A percentile compares a stretch with the other conserved stretches of the same genome.
phyloP scores from a whole-genome alignment of 1,140 invertebrate genomes.

The Cydia pomonella region DNA sequence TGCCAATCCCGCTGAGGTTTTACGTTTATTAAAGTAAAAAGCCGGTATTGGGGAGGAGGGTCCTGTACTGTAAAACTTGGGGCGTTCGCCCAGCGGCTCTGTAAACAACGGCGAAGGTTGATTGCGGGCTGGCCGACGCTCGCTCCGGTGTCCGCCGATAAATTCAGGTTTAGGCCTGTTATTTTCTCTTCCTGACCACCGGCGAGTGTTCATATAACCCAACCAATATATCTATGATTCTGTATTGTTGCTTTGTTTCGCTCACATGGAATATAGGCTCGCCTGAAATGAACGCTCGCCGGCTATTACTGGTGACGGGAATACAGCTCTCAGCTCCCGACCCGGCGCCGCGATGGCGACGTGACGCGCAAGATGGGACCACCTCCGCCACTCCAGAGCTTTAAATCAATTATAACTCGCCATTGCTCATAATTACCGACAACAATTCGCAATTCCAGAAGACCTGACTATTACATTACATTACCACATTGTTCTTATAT shows the following conservation, averaged over 20 bases:
- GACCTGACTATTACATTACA: slow-evolving; percentile 36
- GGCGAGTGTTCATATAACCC: not conserved
- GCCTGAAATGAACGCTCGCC: not conserved
- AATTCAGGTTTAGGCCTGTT: slow-evolving; percentile 49
- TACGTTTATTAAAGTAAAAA: slow-evolving; percentile 18
- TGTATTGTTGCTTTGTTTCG: not conserved
- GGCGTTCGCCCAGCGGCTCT: slow-evolving; percentile 40
- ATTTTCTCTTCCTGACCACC: not conserved
- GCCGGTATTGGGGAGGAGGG: slow-evolving; percentile 9
- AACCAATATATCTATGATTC: slow-evolving; percentile 37
- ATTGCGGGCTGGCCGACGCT: slow-evolving; percentile 36
- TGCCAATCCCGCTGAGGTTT: slow-evolving; percentile 12
- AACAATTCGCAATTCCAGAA: slow-evolving; percentile 28
- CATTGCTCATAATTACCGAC: slow-evolving; percentile 43
- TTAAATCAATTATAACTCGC: slow-evolving; percentile 67
- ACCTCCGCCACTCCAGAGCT: slow-evolving; percentile 47
- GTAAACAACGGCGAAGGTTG: slow-evolving; percentile 41
- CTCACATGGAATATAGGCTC: not conserved
- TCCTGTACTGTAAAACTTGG: slow-evolving; percentile 21
- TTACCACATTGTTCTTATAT: slow-evolving; percentile 9
- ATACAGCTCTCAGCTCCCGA: not conserved
- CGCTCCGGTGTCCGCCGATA: slow-evolving; percentile 40
- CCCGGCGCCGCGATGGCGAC: slow-evolving; percentile 35
- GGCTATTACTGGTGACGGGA: not conserved
- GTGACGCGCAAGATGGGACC: not conserved